Evolutionary conservation across 2,113 vertebrate species (phyloP).

Genomic region (Apaloderma vittatum): DNA sequence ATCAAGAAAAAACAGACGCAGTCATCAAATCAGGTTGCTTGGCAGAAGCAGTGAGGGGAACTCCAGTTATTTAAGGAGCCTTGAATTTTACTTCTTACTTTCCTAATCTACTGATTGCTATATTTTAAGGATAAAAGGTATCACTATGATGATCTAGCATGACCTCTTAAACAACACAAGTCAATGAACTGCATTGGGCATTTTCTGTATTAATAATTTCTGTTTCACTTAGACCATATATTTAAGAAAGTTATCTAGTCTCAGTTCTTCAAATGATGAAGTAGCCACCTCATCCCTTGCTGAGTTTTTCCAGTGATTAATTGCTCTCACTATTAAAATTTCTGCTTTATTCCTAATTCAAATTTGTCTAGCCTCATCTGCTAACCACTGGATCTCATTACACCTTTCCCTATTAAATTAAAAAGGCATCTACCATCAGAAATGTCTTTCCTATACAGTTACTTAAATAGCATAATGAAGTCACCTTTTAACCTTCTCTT

Average conservation of each 20-base stretch:
- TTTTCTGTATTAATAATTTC: neutral
- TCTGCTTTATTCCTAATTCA: neutral
- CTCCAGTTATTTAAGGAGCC: neutral
- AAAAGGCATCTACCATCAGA: neutral
- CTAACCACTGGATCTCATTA: neutral
- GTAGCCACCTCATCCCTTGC: neutral
- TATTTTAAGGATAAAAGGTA: neutral
- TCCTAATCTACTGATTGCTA: neutral
- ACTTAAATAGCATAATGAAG: conserved; percentile 7
- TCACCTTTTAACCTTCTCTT: neutral
- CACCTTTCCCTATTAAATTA: conserved; percentile 6
- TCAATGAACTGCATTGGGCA: neutral
- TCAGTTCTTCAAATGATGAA: neutral
- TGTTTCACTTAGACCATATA: neutral
- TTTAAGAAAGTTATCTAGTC: neutral
- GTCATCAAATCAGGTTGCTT: neutral
- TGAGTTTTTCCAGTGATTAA: neutral
- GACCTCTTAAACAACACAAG: neutral
- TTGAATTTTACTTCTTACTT: neutral
- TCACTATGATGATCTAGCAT: neutral
- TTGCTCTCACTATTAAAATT: neutral
- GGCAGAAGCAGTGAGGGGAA: neutral
- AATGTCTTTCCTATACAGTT: neutral
- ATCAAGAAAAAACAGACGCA: neutral
- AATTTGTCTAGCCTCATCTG: conserved; percentile 14